Percentiles rank a stretch among this genome's conserved stretches.
Conservation (phyloP, 37 sponge, comb jelly and placozoan species). For the Hexactinellida sp. region DNA sequence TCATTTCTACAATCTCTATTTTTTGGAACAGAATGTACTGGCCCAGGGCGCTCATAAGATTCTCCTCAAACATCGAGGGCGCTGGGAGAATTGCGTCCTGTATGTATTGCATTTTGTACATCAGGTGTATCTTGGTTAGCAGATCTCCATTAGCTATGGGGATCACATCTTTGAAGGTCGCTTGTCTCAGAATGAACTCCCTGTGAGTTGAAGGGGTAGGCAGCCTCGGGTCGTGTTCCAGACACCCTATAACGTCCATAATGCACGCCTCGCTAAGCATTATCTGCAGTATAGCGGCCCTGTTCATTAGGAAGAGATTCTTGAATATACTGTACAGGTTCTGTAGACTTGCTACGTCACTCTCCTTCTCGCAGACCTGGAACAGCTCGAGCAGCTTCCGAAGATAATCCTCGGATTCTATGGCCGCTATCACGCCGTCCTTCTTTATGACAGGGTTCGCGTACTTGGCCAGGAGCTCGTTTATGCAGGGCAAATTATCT, state of each 20-base stretch:
- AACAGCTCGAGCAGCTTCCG: slow-evolving; percentile 78
- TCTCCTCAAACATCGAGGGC: slow-evolving; percentile 93
- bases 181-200: slow-evolving; percentile 51
- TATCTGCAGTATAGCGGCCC: slow-evolving; percentile 40
- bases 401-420: slow-evolving; percentile 66
- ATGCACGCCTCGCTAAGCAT: slow-evolving; percentile 53
- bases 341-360: slow-evolving; percentile 65
- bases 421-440: slow-evolving; percentile 25
- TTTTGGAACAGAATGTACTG: slow-evolving; percentile 71
- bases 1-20: slow-evolving; percentile 49
- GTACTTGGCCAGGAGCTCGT: slow-evolving; percentile 22
- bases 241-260: slow-evolving; percentile 69
- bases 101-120: slow-evolving; percentile 65
- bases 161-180: slow-evolving; percentile 65
- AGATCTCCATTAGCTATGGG: slow-evolving; percentile 71
- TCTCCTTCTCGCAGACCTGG: slow-evolving; percentile 92
- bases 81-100: slow-evolving; percentile 90
- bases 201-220: slow-evolving; percentile 52
- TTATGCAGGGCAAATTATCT: background rate
- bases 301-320: slow-evolving; percentile 71
- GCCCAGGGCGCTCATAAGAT: slow-evolving; percentile 72
- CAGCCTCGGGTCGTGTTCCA: slow-evolving; percentile 75
- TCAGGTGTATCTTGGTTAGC: slow-evolving; percentile 64
- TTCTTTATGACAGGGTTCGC: slow-evolving; percentile 20
- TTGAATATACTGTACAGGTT: slow-evolving; percentile 71